These are phyloP conservation scores for Morinoia aosen DNA, from an alignment of 2,888 invertebrate species.

Conservation along the genomic window DNA sequence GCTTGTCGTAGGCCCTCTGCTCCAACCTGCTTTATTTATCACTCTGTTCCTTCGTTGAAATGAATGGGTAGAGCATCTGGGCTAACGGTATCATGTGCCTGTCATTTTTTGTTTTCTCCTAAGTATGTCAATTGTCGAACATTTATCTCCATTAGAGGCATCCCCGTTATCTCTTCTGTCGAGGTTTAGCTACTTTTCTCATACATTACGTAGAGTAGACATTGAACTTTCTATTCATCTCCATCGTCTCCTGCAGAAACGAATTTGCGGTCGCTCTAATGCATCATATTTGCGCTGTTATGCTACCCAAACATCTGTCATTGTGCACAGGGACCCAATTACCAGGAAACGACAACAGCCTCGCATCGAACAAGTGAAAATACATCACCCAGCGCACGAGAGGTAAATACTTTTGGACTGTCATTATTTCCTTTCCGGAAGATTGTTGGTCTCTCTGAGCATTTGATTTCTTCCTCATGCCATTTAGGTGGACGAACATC, in stretches of 20 bases:
- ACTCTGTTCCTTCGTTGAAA: background rate
- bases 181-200: background rate
- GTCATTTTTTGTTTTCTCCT: background rate
- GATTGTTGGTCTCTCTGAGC: background rate
- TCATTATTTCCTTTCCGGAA: background rate
- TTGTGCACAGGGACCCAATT: background rate
- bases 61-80: background rate
- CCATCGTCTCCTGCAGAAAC: background rate
- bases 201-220: background rate
- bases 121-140: conserved; percentile 27
- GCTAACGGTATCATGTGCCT: background rate
- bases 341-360: background rate
- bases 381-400: background rate
- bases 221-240: conserved; percentile 39
- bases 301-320: background rate
- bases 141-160: conserved; percentile 6
- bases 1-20: background rate
- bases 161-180: background rate
- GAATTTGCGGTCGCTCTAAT: background rate
- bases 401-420: background rate
- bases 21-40: background rate
- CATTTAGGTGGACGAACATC: background rate
- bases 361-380: background rate
- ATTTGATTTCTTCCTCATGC: background rate
- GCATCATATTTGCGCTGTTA: background rate